phyloP scores from a whole-genome alignment of 2,113 vertebrate genomes.

The Poicephalus meyeri region DNA sequence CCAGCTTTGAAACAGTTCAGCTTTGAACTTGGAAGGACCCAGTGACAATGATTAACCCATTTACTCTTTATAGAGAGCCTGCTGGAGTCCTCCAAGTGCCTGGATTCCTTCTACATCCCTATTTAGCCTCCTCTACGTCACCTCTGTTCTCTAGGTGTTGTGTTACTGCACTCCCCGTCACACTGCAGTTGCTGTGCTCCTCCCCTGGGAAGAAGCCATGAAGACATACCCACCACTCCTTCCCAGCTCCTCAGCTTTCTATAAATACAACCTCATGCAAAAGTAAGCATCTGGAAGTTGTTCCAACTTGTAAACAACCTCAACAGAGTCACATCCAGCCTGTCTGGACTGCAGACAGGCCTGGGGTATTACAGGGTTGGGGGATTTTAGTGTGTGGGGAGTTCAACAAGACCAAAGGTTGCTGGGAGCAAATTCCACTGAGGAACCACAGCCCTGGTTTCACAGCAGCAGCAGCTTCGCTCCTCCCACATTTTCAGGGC shows the following conservation, averaged over 20 bases:
- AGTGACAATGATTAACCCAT: neutral
- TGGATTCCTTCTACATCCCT: neutral
- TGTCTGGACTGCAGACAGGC: neutral
- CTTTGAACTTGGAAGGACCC: neutral
- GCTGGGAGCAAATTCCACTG: fast-evolving
- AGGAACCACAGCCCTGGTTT: neutral
- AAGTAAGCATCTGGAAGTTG: neutral
- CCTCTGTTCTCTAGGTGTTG: neutral
- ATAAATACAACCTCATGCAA: neutral
- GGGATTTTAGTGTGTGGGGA: fast-evolving
- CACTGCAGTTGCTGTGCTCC: neutral
- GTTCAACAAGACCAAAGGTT: neutral
- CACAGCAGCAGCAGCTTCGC: neutral
- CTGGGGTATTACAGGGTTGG: neutral
- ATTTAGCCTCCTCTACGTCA: neutral
- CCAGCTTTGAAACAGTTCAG: neutral
- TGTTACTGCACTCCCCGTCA: neutral
- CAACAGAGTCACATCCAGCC: neutral
- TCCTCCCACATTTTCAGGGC: neutral
- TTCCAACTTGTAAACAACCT: neutral
- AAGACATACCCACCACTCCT: neutral
- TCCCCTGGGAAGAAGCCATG: neutral
- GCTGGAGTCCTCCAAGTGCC: neutral
- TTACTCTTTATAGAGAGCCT: neutral
- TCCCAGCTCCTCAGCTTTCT: neutral